Percentiles rank a stretch among this genome's conserved stretches.
Conservation (phyloP, 2,888 invertebrate genomes). For the Stenurella melanura region DNA sequence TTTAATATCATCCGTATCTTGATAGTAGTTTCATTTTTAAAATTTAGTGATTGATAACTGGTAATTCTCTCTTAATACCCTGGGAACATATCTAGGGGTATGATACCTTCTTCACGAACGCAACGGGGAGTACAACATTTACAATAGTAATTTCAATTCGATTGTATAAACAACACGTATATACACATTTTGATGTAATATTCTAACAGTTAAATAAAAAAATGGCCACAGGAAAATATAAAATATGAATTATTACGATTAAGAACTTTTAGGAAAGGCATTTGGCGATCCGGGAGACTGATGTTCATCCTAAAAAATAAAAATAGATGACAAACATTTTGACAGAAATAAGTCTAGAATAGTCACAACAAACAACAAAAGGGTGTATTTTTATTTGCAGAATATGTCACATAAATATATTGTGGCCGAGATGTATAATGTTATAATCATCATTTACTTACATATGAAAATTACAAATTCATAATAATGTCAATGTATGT, state of each 20-base stretch:
- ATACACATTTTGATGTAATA: conserved; percentile 30
- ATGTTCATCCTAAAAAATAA: conserved; percentile 67
- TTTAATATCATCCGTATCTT: no score
- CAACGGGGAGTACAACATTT: not conserved
- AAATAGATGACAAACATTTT: conserved; percentile 10
- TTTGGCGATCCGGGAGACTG: conserved; percentile 70
- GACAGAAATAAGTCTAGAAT: not conserved
- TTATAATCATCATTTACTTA: not conserved
- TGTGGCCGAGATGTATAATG: not conserved
- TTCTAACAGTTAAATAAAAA: conserved; percentile 45
- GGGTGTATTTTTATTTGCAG: not conserved
- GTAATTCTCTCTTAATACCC: no score
- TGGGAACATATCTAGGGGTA: not conserved
- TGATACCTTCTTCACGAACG: no score
- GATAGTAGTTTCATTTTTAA: no score
- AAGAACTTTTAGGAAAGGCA: conserved; percentile 70
- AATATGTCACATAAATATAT: not conserved
- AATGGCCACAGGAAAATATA: conserved; percentile 46
- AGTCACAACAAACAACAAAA: not conserved
- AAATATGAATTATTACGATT: conserved; percentile 53
- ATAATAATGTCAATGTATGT: no score
- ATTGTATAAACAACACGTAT: conserved; percentile 35
- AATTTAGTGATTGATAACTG: no score
- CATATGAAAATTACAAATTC: not conserved
- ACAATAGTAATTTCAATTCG: conserved; percentile 23